Evolutionary conservation across 2,888 invertebrate species (phyloP).

Genomic region (Cataglyphis altisquamis): DNA sequence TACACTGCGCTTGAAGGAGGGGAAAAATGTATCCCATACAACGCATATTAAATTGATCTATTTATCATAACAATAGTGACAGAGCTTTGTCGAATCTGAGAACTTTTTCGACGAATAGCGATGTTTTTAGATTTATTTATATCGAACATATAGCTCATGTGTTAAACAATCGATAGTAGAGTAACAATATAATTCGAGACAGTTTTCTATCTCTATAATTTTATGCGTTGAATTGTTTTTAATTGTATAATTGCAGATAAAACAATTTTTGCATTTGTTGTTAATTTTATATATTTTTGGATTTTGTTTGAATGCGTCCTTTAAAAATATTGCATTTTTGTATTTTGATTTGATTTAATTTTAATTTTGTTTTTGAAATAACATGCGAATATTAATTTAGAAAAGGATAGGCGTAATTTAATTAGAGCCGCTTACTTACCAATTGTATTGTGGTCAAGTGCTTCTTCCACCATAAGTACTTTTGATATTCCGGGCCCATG

Average conservation of each 20-base stretch:
- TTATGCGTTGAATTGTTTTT: constrained; percentile 1
- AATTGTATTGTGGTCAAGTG: constrained; percentile 94
- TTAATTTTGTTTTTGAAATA: background rate
- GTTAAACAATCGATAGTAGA: background rate
- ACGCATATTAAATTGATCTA: background rate
- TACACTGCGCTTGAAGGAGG: background rate
- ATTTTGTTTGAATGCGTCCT: background rate
- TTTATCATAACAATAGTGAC: background rate
- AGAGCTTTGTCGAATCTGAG: background rate
- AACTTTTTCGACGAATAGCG: background rate
- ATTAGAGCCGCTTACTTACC: constrained; percentile 87
- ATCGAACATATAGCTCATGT: background rate
- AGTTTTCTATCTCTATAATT: background rate
- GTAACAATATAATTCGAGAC: background rate
- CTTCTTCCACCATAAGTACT: constrained; percentile 96
- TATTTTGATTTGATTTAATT: background rate
- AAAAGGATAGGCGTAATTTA: background rate
- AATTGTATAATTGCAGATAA: background rate
- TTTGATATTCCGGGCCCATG: constrained; percentile 94
- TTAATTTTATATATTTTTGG: background rate
- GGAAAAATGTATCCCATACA: background rate
- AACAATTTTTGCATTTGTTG: background rate
- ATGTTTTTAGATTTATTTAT: constrained; percentile 14
- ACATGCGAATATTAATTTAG: background rate
- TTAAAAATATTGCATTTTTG: background rate